Evolutionary conservation across 2,797 vertebrate genomes (phyloP).

Genomic region (Novumbra hubbsi): DNA sequence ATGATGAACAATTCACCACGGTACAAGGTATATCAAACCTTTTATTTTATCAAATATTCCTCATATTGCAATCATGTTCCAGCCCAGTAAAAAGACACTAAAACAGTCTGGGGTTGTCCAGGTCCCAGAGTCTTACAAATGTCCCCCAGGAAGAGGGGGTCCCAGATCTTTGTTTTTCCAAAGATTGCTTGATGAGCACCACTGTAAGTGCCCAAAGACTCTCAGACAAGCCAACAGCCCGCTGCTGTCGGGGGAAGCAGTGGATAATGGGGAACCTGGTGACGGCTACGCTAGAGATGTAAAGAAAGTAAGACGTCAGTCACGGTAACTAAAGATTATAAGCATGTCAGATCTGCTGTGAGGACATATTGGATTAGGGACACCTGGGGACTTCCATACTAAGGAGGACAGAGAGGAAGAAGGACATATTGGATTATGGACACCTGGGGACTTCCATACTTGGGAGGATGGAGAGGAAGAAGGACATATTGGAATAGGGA

Average conservation of each 20-base stretch:
- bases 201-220: neutral
- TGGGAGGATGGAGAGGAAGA: neutral
- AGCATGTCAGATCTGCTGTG: constrained; percentile 4
- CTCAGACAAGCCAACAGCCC: neutral
- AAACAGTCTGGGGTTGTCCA: neutral
- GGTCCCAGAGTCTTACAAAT: constrained; percentile 4
- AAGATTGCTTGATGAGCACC: neutral
- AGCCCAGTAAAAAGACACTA: neutral
- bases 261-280: constrained; percentile 13
- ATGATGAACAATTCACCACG: neutral
- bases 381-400: constrained; percentile 21
- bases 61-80: neutral
- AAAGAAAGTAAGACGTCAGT: constrained; percentile 11
- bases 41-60: neutral
- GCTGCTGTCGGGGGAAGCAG: neutral
- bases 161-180: constrained; percentile 2
- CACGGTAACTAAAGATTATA: constrained; percentile 9
- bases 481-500: constrained; percentile 10
- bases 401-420: neutral
- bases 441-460: constrained; percentile 21
- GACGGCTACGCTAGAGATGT: neutral
- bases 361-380: constrained; percentile 10
- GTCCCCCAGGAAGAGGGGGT: neutral
- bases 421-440: constrained; percentile 11
- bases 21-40: neutral